phyloP scores from a whole-genome alignment of 2,888 invertebrate species.

The Cephus pulcher region DNA sequence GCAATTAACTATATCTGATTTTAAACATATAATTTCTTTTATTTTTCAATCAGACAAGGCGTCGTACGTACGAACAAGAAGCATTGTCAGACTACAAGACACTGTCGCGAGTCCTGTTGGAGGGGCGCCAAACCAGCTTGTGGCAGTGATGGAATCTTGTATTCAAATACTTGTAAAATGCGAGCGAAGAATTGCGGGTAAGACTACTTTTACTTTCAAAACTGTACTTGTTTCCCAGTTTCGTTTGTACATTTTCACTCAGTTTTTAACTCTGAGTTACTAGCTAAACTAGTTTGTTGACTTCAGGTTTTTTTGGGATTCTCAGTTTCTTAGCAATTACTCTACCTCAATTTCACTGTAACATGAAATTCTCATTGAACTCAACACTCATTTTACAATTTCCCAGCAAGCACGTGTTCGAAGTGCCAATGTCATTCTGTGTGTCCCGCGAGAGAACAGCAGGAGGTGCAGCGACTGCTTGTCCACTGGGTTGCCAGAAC shows the following conservation, averaged over 20 bases:
- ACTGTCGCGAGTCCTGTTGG: constrained; percentile 93
- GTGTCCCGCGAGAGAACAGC: constrained; percentile 82
- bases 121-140: constrained; percentile 89
- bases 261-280: not conserved
- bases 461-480: constrained; percentile 72
- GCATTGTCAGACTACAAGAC: constrained; percentile 90
- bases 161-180: constrained; percentile 92
- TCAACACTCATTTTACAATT: not conserved
- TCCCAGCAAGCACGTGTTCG: constrained; percentile 88
- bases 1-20: not conserved
- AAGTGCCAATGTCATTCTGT: constrained; percentile 91
- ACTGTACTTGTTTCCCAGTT: not conserved
- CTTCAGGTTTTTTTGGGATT: not conserved
- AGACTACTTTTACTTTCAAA: constrained; percentile 24
- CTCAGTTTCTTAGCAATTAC: not conserved
- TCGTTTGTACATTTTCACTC: not conserved
- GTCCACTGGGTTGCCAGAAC: constrained; percentile 81
- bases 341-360: not conserved
- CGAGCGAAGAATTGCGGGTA: constrained; percentile 93
- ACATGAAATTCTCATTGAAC: not conserved
- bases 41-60: constrained; percentile 74
- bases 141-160: constrained; percentile 89
- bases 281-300: not conserved
- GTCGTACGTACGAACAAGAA: constrained; percentile 89
- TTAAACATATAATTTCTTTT: not conserved